Base-by-base conservation (phyloP, 2,888 invertebrate species). In the Odontomyia ornata region DNA sequence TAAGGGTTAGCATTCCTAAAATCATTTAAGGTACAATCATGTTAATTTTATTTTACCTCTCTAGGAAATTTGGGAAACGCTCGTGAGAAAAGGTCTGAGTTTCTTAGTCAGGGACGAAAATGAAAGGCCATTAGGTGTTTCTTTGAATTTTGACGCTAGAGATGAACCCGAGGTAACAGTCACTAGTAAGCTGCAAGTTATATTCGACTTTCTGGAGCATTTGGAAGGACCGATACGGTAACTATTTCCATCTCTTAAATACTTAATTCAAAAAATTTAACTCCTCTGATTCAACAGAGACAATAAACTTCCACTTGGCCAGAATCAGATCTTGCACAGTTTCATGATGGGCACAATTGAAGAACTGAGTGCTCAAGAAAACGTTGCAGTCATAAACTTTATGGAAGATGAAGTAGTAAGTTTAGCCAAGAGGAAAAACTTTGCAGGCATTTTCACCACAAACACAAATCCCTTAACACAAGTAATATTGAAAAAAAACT, bases 381-480 rank as follows among this genome's bases (percentile, higher is more conserved):
- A 95, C 83, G 93, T 96, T 5, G 89, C 91, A 7, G 90, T 94
- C 7, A 94, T 96, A 87, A 89, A 91, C 79, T 91, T 91, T 77
- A 91, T 95, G 89, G 96, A 96, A 85, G 89, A 91, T 77, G 92
- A 93, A 81, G 92, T 92, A 2, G 86, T 94, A 80, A 87, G 88
- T 64, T 81, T 94, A 11, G 95, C 94, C 0, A 89, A 88, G 77
- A 87, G 88, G 1, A 89, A 90, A 76, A 86, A 90, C 7, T 96
- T 93, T 84, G 87, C 87, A 0, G 95, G 95, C 0, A 92, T 96
- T 28, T 91, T 96, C 80, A 95, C 96, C 1, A 95, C 95, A 1
- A 96, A 96, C 84, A 95, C 95, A 27, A 95, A 92, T 82, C 94
- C 95, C 0, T 88, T 96, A n/a, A 96, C 96, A 28, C 94, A 94